phyloP scores from a whole-genome alignment of 2,113 vertebrate species.

The Perca schrenkii region DNA sequence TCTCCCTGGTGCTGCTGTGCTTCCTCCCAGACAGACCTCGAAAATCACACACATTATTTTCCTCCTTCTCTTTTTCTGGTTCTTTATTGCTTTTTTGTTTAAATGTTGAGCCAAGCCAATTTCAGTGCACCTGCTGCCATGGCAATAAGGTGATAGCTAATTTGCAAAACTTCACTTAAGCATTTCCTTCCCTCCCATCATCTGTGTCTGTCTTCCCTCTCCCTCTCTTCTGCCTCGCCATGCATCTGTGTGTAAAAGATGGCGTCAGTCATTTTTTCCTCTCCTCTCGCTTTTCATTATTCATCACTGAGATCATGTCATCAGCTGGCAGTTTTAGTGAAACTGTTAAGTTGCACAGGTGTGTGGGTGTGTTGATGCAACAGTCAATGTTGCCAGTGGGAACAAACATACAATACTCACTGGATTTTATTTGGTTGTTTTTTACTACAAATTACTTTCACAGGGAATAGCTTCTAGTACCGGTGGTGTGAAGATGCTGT shows the following conservation, averaged over 20 bases:
- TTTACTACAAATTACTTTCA: not conserved
- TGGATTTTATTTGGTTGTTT: not conserved
- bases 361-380: not conserved
- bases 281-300: constrained; percentile 2
- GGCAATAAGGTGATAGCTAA: constrained; percentile 1
- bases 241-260: not conserved
- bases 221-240: not conserved
- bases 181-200: not conserved
- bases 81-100: not conserved
- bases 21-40: not conserved
- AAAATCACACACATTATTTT: constrained; percentile 13
- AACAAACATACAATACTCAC: constrained; percentile 22
- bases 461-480: not conserved
- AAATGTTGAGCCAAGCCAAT: not conserved
- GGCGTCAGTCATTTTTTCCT: not conserved
- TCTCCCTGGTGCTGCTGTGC: not conserved
- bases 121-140: constrained; percentile 16
- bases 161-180: not conserved
- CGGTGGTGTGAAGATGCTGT: not conserved
- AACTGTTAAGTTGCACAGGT: constrained; percentile 10
- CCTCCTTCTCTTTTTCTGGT: not conserved
- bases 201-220: not conserved
- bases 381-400: not conserved
- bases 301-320: constrained; percentile 9
- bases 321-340: not conserved